These are phyloP conservation scores for Formica selysi DNA, from an alignment of 1,140 invertebrate species.

Conservation along the genomic window DNA sequence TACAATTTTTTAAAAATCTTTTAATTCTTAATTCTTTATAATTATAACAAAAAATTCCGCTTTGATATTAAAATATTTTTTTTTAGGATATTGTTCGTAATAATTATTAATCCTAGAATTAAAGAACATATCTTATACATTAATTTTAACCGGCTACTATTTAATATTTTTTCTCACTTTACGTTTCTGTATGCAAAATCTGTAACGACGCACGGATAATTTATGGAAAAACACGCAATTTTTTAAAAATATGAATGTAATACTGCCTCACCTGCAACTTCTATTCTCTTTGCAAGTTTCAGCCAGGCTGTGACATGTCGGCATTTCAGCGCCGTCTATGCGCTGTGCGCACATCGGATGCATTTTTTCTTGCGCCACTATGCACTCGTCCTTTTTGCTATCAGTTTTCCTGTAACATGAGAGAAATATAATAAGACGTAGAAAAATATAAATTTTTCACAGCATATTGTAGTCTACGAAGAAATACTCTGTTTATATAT, in stretches of 20 bases:
- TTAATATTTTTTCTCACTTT: neutral
- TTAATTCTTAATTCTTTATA: neutral
- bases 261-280: slow-evolving; percentile 89
- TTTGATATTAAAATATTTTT: neutral
- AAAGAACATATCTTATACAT: too few relatives aligned
- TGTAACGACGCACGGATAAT: neutral
- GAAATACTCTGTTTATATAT: neutral
- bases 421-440: neutral
- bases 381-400: slow-evolving; percentile 93
- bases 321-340: slow-evolving; percentile 90
- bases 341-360: slow-evolving; percentile 95
- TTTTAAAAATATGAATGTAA: slow-evolving; percentile 36
- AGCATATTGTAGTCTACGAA: neutral
- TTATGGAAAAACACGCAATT: slow-evolving; percentile 43
- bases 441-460: slow-evolving; percentile 4
- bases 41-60: neutral
- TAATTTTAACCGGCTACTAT: neutral
- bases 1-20: neutral
- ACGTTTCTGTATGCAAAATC: neutral
- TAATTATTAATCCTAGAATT: slow-evolving; percentile 1
- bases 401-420: slow-evolving; percentile 90
- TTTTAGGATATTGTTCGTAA: neutral
- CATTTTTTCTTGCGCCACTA: slow-evolving; percentile 94
- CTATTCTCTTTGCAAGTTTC: slow-evolving; percentile 92
- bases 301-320: slow-evolving; percentile 93